phyloP scores from a whole-genome alignment of 37 sponge, comb jelly and placozoan genomes.

The Halisarca cf. caerulea region DNA sequence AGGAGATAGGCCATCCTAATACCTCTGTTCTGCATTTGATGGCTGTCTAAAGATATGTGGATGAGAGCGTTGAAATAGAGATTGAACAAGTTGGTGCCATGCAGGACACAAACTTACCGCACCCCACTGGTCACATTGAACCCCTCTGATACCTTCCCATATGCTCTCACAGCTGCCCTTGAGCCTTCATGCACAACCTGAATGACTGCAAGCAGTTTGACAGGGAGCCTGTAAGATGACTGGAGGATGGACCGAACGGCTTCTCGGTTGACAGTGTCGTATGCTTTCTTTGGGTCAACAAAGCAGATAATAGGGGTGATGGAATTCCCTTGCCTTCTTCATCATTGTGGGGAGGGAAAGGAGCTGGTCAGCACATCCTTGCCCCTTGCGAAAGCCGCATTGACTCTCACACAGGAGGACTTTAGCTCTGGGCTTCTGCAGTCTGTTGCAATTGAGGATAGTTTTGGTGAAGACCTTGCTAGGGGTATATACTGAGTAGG shows the following conservation, averaged over 20 bases:
- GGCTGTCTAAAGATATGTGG: background rate
- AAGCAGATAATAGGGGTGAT: background rate
- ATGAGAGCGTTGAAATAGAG: background rate
- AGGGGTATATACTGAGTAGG: too few relatives aligned
- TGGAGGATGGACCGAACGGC: constrained; percentile 7
- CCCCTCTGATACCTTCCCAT: constrained; percentile 3
- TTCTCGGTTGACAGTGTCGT: background rate
- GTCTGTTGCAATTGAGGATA: too few relatives aligned
- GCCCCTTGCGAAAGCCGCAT: too few relatives aligned
- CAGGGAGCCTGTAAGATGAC: background rate
- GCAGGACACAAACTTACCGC: background rate
- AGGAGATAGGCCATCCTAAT: background rate
- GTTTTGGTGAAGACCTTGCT: too few relatives aligned
- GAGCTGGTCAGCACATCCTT: too few relatives aligned
- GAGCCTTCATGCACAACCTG: background rate
- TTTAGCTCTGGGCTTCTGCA: too few relatives aligned
- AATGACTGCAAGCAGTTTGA: background rate
- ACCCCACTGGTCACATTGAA: constrained; percentile 1
- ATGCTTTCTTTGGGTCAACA: background rate
- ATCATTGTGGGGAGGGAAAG: too few relatives aligned
- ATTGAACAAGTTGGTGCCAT: background rate
- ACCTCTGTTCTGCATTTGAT: background rate
- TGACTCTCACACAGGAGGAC: too few relatives aligned
- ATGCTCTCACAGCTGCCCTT: constrained; percentile 11
- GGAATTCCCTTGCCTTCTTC: too few relatives aligned